These are phyloP conservation scores for Odontomyia ornata DNA, from an alignment of 2,888 invertebrate species.

Conservation along the genomic window DNA sequence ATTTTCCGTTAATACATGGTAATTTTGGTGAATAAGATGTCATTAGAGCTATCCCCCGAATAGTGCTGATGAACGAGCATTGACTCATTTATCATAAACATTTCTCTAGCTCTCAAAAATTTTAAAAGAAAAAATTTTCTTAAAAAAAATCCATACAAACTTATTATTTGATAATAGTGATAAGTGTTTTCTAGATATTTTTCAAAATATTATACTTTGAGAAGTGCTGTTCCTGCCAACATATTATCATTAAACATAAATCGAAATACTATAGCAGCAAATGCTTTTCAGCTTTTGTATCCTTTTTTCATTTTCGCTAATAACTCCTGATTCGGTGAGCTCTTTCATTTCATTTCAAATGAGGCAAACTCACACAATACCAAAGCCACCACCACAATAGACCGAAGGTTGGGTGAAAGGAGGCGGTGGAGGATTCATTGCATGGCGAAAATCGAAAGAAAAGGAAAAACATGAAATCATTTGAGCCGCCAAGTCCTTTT, in stretches of 20 bases:
- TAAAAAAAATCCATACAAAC: too few species aligned
- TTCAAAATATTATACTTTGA: conserved; percentile 28
- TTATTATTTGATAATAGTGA: too few species aligned
- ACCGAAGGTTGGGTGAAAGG: background rate
- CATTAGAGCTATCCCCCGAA: too few species aligned
- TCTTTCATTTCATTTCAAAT: conserved; percentile 43
- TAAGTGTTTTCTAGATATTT: too few species aligned
- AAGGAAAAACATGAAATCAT: conserved; percentile 29
- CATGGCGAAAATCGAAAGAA: conserved; percentile 4
- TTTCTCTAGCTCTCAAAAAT: too few species aligned
- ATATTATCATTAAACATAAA: conserved; percentile 10
- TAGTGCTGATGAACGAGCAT: too few species aligned
- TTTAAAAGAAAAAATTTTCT: too few species aligned
- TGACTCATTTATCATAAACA: too few species aligned
- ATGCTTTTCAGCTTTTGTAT: conserved; percentile 24
- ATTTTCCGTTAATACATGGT: too few species aligned
- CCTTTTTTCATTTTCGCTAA: conserved; percentile 40
- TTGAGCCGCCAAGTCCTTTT: conserved; percentile 18
- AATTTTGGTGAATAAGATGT: too few species aligned
- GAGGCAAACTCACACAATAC: conserved; percentile 8
- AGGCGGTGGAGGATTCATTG: background rate
- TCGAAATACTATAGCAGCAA: background rate
- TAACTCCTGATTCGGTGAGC: conserved; percentile 27
- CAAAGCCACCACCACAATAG: background rate
- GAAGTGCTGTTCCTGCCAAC: conserved; percentile 26